A percentile compares a stretch with the other conserved stretches of the same genome.
Conservation (phyloP, 2,113 vertebrate species). For the Phalacrocorax carbo region DNA sequence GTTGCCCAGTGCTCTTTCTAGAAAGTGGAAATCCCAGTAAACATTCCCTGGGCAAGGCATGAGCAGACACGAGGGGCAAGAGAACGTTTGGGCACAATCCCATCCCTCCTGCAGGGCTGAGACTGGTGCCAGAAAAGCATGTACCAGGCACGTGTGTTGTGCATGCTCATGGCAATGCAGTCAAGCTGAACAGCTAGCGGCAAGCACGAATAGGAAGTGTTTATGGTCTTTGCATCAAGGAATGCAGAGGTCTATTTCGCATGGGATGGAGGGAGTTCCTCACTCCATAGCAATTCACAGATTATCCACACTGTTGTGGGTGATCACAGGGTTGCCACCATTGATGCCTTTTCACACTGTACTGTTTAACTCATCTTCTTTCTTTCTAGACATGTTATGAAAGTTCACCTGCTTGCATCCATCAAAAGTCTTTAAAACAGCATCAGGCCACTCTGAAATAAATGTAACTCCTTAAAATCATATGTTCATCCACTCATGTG, state of each 20-base stretch:
- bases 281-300: background rate
- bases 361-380: background rate
- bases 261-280: background rate
- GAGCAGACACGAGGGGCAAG: background rate
- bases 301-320: background rate
- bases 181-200: background rate
- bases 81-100: background rate
- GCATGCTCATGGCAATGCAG: background rate
- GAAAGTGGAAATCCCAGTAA: background rate
- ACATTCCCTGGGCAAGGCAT: background rate
- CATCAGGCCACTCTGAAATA: background rate
- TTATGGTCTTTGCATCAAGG: background rate
- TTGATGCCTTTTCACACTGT: background rate
- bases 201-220: background rate
- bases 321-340: background rate
- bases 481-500: background rate
- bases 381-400: background rate
- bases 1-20: background rate
- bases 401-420: background rate
- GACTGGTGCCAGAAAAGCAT: background rate
- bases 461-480: background rate
- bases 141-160: background rate
- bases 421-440: background rate
- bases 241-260: background rate
- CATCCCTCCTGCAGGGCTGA: background rate